Evolutionary conservation across 2,113 vertebrate species (phyloP), one percentile per base, ranked within the genome.

Genomic region (Mola mola): DNA sequence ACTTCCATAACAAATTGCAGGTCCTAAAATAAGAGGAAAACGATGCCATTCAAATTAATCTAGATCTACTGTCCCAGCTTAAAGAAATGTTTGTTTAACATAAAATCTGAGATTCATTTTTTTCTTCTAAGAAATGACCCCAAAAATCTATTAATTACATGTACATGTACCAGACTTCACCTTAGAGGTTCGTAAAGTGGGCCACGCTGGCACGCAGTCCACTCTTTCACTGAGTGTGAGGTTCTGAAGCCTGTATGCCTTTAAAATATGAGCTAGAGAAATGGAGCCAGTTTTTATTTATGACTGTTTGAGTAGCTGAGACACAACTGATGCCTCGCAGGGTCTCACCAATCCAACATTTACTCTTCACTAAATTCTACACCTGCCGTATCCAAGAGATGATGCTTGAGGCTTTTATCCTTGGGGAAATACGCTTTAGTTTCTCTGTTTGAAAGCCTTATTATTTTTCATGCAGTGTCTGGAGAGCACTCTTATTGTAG

Each of bases 311-410:
- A 47, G 25, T 3, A 34, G 20, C 58, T 46, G 43, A 55, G 9
- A 55, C 48, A 16, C 34, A 60, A 13, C 29, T 15, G 16, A 40
- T 19, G 36, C 42, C n/a, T 61, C n/a, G n/a, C n/a, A n/a, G n/a
- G n/a, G n/a, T n/a, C n/a, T n/a, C 13, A 33, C 2, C 31, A 51
- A 60, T 34, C 13, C 6, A 38, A 29, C 5, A 16, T 71, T 52
- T 38, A 24, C 43, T 53, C 28, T 9, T 21, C 10, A n/a, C n/a
- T 55, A 7, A n/a, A 21, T 25, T 17, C 5, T 28, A 20, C 12
- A 49, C 22, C 33, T 31, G 58, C 28, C n/a, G 13, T 47, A 38
- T n/a, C 36, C 24, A 0, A 1, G 16, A 40, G 40, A 48, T 15
- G 48, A 56, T 6, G 17, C 24, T 57, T 11, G 1, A 5, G 2